A percentile compares a stretch with the other conserved stretches of the same genome.
These are phyloP conservation scores for Blastobasis lacticolella DNA, from an alignment of 2,888 invertebrate species.

Conservation along the genomic window DNA sequence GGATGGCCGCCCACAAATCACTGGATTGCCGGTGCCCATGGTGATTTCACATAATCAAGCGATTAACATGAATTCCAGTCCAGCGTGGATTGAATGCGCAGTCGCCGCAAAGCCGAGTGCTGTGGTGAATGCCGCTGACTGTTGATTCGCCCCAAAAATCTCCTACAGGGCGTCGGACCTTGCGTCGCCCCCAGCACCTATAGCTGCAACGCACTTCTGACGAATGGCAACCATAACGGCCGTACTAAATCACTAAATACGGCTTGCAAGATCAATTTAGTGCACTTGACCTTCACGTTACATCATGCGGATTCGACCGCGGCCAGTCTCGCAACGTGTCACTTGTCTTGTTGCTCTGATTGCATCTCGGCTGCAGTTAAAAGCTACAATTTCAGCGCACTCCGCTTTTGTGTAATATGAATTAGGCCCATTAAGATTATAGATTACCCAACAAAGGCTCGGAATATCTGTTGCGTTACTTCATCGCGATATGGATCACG, in stretches of 20 bases:
- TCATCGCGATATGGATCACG: constrained; percentile 21
- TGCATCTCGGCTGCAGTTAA: neutral
- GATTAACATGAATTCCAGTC: constrained; percentile 49
- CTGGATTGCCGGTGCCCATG: constrained; percentile 24
- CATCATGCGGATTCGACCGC: constrained; percentile 23
- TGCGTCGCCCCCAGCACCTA: no score
- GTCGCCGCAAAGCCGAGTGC: no score
- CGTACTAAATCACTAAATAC: no score
- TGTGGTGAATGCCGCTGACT: no score
- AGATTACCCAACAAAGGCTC: constrained; percentile 13
- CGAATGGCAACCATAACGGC: no score
- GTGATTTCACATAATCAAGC: constrained; percentile 38
- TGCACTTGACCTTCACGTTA: constrained; percentile 52
- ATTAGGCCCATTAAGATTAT: constrained; percentile 5
- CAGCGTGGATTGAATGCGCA: constrained; percentile 7
- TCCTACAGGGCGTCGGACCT: no score
- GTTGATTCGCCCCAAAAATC: no score
- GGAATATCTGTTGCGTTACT: constrained; percentile 21
- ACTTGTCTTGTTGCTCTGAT: neutral
- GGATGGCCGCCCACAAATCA: constrained; percentile 44
- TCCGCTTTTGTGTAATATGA: constrained; percentile 2
- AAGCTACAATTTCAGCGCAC: constrained; percentile 1
- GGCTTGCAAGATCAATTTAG: constrained; percentile 35
- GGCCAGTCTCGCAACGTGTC: neutral
- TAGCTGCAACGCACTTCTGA: no score